Evolutionary conservation across 37 sponge, comb jelly and placozoan genomes (phyloP).

Genomic region (Dysidea cf. avara): DNA sequence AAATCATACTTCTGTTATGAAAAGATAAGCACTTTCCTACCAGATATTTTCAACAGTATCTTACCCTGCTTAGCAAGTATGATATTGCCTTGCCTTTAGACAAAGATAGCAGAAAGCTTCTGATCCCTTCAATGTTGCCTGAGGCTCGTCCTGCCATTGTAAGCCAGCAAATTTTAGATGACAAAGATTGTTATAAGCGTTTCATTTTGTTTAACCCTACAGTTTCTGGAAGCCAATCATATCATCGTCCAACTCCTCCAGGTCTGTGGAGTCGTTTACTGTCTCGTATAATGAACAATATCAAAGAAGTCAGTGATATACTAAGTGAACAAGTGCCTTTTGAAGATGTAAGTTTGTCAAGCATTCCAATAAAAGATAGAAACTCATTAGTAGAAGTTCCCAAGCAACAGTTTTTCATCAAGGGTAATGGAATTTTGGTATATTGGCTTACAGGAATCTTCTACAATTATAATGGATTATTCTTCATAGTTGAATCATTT

Average conservation of each 20-base stretch:
- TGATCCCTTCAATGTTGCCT: constrained; percentile 74
- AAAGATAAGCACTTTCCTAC: constrained; percentile 42
- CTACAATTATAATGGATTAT: constrained; percentile 41
- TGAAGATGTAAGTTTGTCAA: too few relatives aligned
- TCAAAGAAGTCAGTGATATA: constrained; percentile 4
- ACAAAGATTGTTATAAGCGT: constrained; percentile 17
- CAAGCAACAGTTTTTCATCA: too few relatives aligned
- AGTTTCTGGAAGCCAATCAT: too few relatives aligned
- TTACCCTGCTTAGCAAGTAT: constrained; percentile 64
- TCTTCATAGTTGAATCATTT: constrained; percentile 64
- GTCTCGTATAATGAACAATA: constrained; percentile 46
- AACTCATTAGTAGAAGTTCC: too few relatives aligned
- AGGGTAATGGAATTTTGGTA: constrained; percentile 13
- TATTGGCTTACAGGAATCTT: constrained; percentile 71
- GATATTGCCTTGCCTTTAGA: constrained; percentile 72
- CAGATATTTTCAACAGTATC: constrained; percentile 52
- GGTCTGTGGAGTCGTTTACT: constrained; percentile 80
- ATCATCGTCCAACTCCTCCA: constrained; percentile 29
- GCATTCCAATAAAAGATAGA: too few relatives aligned
- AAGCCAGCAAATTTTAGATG: neutral
- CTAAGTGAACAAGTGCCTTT: neutral
- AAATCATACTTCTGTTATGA: constrained; percentile 15
- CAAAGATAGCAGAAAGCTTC: constrained; percentile 12
- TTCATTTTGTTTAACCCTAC: constrained; percentile 28
- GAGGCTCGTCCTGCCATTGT: constrained; percentile 22